Percentiles rank a stretch among this genome's conserved stretches.
Evolutionary conservation across 2,888 invertebrate genomes (phyloP).

Genomic region (Lagria hirta): DNA sequence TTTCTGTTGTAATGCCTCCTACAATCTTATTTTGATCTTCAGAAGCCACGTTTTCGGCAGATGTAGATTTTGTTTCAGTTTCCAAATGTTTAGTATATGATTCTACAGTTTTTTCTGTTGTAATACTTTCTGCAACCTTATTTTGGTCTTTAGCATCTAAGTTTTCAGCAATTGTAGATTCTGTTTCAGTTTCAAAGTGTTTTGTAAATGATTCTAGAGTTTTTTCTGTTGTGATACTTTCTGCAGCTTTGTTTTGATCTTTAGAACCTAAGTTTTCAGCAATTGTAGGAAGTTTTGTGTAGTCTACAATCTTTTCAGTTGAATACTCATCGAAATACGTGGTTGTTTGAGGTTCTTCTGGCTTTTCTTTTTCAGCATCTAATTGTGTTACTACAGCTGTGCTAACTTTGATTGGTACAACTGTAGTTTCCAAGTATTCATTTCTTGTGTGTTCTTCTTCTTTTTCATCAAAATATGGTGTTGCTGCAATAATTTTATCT

Average conservation of each 20-base stretch:
- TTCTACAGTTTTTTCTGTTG: conserved; percentile 3
- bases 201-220: conserved; percentile 10
- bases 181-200: conserved; percentile 15
- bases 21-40: no score
- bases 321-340: not conserved
- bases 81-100: conserved; percentile 7
- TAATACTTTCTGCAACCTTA: conserved; percentile 6
- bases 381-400: conserved; percentile 1
- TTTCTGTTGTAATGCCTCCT: no score
- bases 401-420: not conserved
- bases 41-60: no score
- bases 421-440: no score
- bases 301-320: conserved; percentile 4
- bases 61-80: no score
- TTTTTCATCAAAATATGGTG: not conserved
- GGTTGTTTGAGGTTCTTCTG: conserved; percentile 8
- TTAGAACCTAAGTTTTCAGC: no score
- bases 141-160: conserved; percentile 17
- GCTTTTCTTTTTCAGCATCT: conserved; percentile 1
- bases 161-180: conserved; percentile 9
- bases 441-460: no score
- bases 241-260: not conserved
- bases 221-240: not conserved
- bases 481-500: conserved; percentile 9
- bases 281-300: conserved; percentile 1